Evolutionary conservation across 1,140 invertebrate species (phyloP), one percentile per base, ranked within the genome.

Genomic region (Anoplophora glabripennis): DNA sequence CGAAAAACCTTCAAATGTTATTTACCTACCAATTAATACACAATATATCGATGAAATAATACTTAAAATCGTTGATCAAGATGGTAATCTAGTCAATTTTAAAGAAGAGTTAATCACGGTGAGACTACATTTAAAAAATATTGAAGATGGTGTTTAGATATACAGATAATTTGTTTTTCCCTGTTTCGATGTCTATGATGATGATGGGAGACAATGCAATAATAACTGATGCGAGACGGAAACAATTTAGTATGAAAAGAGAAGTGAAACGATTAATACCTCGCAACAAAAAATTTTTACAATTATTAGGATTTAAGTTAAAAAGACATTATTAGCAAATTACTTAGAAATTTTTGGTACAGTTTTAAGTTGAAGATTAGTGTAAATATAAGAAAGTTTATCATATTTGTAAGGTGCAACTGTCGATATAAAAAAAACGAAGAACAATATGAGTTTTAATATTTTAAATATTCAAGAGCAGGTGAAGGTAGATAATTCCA

Each of bases 1-100:
- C 9, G 67, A 74, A 68, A 56, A 44, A 33, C 67, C 68, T 10
- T 21, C n/a, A 11, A 63, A 69, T 21, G 62, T 72, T 40, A 75
- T 74, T 61, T 75, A 74, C 65, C 55, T 72, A 54, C 71, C 21
- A 28, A 28, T 28, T 28, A 28, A 28, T 28, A 28, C 21, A 28
- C 3, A 28, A 28, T 3, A 28, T 28, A 28, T 28, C 21, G 35
- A 51, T 34, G 10, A 35, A 51, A 12, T 51, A 36, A 12, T 51
- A 34, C 11, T 17, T n/a, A 12, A 21, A 51, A 35, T 36, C n/a
- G 28, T 3, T 1, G 18, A 15, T 12, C 8, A 12, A 33, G 17
- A 33, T 28, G 21, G 33, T 4, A 36, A 51, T 49, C 63, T 63
- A 54, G 59, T 68, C 52, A 48, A 64, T 12, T 73, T 65, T 65